A percentile compares a stretch with the other conserved stretches of the same genome.
These are phyloP conservation scores for Enteromius treurensis DNA, from an alignment of 2,797 vertebrate species.

Conservation along the genomic window DNA sequence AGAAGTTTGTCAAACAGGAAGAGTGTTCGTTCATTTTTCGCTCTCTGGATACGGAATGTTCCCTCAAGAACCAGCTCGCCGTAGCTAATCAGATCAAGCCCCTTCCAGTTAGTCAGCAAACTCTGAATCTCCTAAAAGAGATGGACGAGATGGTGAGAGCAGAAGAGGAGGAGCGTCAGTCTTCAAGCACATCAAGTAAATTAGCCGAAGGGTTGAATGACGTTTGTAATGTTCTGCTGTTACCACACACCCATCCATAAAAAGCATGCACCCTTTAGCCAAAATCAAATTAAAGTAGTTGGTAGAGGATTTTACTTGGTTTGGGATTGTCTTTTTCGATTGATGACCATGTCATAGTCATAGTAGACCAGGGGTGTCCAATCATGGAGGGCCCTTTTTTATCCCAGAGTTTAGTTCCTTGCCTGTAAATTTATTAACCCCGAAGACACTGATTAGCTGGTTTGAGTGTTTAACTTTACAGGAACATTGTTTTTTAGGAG, in stretches of 20 bases:
- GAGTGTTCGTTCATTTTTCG: slow-evolving; percentile 95
- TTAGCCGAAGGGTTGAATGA: neutral
- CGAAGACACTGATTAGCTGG: neutral
- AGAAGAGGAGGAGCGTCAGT: slow-evolving; percentile 12
- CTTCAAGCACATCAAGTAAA: neutral
- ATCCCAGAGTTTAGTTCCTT: neutral
- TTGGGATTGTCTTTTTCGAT: neutral
- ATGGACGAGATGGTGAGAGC: neutral
- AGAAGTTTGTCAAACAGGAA: slow-evolving; percentile 97
- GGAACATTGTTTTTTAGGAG: too few relatives aligned
- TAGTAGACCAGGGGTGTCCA: neutral
- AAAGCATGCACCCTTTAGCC: neutral
- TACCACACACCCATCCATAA: slow-evolving; percentile 15
- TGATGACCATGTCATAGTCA: neutral
- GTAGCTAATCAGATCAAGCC: slow-evolving; percentile 94
- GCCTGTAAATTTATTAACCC: neutral
- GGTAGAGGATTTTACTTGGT: neutral
- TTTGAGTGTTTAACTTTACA: neutral
- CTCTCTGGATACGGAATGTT: slow-evolving; percentile 94
- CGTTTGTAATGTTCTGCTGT: slow-evolving; percentile 2
- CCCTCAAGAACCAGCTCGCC: slow-evolving; percentile 96
- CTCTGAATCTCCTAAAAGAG: slow-evolving; percentile 93
- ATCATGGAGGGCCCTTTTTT: neutral
- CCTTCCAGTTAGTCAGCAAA: slow-evolving; percentile 96
- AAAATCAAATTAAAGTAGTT: neutral